These are phyloP conservation scores for Metallyticus violacea DNA, from an alignment of 2,888 invertebrate genomes.

Conservation along the genomic window DNA sequence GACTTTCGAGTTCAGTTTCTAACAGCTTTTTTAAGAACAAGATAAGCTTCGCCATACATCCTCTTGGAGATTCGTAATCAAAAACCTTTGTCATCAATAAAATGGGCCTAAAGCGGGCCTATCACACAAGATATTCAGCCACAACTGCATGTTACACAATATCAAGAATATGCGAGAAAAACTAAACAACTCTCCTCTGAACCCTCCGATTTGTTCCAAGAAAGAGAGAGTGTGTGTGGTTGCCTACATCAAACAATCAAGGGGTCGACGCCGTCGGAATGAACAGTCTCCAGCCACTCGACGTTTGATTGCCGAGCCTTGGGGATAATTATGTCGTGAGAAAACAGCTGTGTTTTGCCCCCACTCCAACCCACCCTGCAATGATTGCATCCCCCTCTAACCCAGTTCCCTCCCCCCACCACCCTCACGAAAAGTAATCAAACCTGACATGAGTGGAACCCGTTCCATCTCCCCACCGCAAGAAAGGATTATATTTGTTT, in stretches of 20 bases:
- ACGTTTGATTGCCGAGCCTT: background rate
- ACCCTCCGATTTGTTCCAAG: background rate
- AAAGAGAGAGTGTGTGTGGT: background rate
- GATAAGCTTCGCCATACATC: too few species aligned
- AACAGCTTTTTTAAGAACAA: too few species aligned
- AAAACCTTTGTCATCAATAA: too few species aligned
- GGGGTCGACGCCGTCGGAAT: background rate
- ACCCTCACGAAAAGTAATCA: constrained; percentile 22
- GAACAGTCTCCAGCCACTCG: background rate
- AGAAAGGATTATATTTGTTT: constrained; percentile 10
- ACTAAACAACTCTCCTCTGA: too few species aligned
- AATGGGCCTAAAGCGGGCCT: too few species aligned
- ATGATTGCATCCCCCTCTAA: background rate
- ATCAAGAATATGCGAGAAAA: too few species aligned
- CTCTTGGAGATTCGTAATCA: too few species aligned
- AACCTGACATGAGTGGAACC: constrained; percentile 19
- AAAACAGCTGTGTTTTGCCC: constrained; percentile 29
- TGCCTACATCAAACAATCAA: background rate
- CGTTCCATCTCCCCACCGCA: background rate
- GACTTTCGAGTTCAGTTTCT: too few species aligned
- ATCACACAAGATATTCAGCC: too few species aligned
- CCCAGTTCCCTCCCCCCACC: constrained; percentile 2
- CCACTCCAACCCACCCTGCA: background rate
- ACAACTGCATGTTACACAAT: too few species aligned
- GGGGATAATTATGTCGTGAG: constrained; percentile 27